A percentile compares a stretch with the other conserved stretches of the same genome.
Conservation (phyloP, 2,888 invertebrate species). For the Cephus rjabovi region DNA sequence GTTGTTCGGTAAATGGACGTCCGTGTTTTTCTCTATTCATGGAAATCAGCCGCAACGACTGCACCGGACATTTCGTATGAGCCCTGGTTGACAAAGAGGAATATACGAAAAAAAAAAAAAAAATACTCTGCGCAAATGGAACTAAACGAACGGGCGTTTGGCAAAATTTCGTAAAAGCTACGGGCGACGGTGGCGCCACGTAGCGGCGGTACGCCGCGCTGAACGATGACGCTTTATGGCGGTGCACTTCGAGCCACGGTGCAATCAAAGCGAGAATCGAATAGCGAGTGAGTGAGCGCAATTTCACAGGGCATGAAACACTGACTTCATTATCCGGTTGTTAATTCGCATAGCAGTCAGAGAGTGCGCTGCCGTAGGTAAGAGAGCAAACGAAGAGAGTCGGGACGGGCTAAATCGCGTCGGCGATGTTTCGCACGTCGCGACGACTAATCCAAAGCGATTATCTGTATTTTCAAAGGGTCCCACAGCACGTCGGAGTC, state of each 20-base stretch:
- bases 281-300: slow-evolving; percentile 57
- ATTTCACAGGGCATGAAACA: slow-evolving; percentile 67
- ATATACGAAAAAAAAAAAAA: neutral
- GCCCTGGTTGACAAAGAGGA: neutral
- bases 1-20: neutral
- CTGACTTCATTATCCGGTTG: slow-evolving; percentile 67
- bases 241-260: slow-evolving; percentile 49
- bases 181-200: slow-evolving; percentile 13
- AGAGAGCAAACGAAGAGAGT: neutral
- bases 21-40: neutral
- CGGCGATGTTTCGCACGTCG: neutral
- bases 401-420: neutral
- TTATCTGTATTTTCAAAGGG: neutral
- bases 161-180: neutral
- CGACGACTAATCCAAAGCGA: slow-evolving; percentile 1
- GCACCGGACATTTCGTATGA: neutral
- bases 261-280: slow-evolving; percentile 63
- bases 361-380: slow-evolving; percentile 1
- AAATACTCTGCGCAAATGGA: neutral
- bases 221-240: slow-evolving; percentile 36
- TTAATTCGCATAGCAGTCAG: slow-evolving; percentile 49
- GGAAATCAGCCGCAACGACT: neutral
- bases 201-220: neutral
- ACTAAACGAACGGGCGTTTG: neutral
- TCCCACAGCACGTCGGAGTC: neutral